phyloP scores from a whole-genome alignment of 1,140 invertebrate genomes.

The Bombus vancouverensis region DNA sequence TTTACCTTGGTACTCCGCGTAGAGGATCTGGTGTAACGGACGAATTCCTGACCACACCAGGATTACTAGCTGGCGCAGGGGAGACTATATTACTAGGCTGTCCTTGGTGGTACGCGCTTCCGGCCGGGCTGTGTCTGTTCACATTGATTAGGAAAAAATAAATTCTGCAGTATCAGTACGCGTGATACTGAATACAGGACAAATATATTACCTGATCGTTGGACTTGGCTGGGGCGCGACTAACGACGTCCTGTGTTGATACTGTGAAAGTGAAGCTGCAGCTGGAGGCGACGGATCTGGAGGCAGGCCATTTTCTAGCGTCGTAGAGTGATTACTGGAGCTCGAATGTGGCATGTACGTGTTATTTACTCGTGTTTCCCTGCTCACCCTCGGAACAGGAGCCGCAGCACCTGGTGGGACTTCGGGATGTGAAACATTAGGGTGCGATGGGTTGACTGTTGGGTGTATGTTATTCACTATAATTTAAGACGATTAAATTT shows the following conservation, averaged over 20 bases:
- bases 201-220: constrained; percentile 80
- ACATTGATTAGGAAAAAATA: not conserved
- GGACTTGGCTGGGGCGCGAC: constrained; percentile 82
- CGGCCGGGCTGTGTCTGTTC: constrained; percentile 78
- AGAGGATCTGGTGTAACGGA: constrained; percentile 80
- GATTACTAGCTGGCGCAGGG: constrained; percentile 75
- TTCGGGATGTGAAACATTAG: constrained; percentile 76
- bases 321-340: constrained; percentile 74
- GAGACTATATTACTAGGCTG: constrained; percentile 79
- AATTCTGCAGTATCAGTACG: constrained; percentile 13
- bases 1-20: constrained; percentile 79
- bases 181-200: not conserved
- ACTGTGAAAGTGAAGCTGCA: constrained; percentile 75
- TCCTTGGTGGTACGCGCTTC: constrained; percentile 77
- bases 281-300: constrained; percentile 80
- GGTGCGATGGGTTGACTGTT: constrained; percentile 78
- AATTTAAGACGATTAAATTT: constrained; percentile 16
- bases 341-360: constrained; percentile 78
- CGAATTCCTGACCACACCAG: constrained; percentile 80
- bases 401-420: constrained; percentile 72
- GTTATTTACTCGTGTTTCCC: constrained; percentile 76
- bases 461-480: constrained; percentile 84
- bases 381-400: constrained; percentile 75
- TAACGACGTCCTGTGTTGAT: constrained; percentile 80
- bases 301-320: constrained; percentile 83